phyloP scores from a whole-genome alignment of 2,113 vertebrate genomes.

The Odocoileus virginianus region DNA sequence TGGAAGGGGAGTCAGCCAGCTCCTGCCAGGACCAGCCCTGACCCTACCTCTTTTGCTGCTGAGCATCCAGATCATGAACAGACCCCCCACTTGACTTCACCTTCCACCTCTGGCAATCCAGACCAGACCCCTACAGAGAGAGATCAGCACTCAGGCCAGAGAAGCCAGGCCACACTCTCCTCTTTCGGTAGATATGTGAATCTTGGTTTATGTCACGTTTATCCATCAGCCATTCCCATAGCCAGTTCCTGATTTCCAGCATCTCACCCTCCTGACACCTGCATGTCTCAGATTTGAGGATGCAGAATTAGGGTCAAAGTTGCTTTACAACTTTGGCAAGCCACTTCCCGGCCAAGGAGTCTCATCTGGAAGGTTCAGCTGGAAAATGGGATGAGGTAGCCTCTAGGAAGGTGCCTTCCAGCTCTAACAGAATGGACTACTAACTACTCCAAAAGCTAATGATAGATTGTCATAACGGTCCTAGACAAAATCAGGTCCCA shows the following conservation, averaged over 20 bases:
- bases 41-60: background rate
- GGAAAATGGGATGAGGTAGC: background rate
- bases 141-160: background rate
- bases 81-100: background rate
- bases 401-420: background rate
- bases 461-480: too few species aligned
- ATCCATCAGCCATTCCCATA: too few species aligned
- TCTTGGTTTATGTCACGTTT: background rate
- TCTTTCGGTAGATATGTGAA: background rate
- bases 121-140: background rate
- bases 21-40: background rate
- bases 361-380: background rate
- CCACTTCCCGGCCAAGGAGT: accelerated
- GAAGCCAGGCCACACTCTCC: background rate
- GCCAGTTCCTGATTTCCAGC: background rate
- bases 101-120: too few species aligned
- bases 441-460: too few species aligned
- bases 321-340: background rate
- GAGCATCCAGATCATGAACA: background rate
- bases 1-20: background rate
- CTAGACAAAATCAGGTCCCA: background rate
- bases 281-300: background rate
- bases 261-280: background rate
- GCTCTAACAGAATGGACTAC: background rate
- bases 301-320: background rate